A percentile compares a stretch with the other conserved stretches of the same genome.
These are phyloP conservation scores for crab-eating macaque (Macaca fascicularis) DNA, from an alignment of 2,113 vertebrate species.

Conservation along the genomic window T2T-MFA8v1.1 NC_088380.1:81060001-81060500, in stretches of 20 bases:
- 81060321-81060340: background rate
- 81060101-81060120: background rate
- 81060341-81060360: background rate
- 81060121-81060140: background rate
- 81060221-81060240: background rate
- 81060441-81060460: background rate
- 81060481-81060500: background rate
- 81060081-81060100: too few species aligned
- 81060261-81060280: background rate
- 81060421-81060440: constrained; percentile 16
- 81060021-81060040: background rate
- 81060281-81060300: background rate
- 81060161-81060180: too few species aligned
- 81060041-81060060: background rate
- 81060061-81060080: background rate
- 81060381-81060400: constrained; percentile 17
- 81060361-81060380: background rate
- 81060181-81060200: background rate
- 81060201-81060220: background rate
- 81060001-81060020: background rate
- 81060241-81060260: rapidly evolving
- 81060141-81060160: background rate
- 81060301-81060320: background rate
- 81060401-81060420: background rate
- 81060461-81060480: constrained; percentile 40